Conservation (phyloP, 1,140 invertebrate genomes). For the Drosophila sturtevanti region DNA sequence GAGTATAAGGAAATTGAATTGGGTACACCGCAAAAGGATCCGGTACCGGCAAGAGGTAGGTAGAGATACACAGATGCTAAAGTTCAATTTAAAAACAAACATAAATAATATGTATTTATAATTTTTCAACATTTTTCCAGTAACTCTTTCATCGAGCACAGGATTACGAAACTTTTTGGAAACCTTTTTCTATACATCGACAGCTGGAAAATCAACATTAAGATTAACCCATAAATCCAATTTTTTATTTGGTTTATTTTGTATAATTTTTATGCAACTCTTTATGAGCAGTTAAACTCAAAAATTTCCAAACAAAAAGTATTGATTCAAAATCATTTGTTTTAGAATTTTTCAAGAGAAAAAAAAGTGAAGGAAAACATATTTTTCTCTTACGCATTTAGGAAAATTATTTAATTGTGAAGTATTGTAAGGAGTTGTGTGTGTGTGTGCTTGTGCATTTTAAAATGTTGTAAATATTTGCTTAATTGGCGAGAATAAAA, state of each 20-base stretch:
- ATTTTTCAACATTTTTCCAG: constrained; percentile 59
- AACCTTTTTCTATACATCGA: constrained; percentile 62
- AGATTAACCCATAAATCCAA: neutral
- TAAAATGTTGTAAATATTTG: constrained; percentile 69
- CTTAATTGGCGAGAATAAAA: constrained; percentile 62
- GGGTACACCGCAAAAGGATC: constrained; percentile 84
- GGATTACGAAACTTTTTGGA: constrained; percentile 64
- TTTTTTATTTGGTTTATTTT: neutral
- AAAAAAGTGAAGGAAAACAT: neutral
- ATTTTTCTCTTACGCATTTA: neutral
- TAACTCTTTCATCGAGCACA: constrained; percentile 68
- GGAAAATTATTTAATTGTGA: neutral
- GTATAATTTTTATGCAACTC: neutral
- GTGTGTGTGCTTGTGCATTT: neutral
- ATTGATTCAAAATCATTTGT: constrained; percentile 3
- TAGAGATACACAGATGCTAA: constrained; percentile 37
- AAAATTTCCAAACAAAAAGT: neutral
- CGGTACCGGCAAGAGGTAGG: constrained; percentile 85
- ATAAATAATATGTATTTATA: constrained; percentile 18
- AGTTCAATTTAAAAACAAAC: constrained; percentile 20
- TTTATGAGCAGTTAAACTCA: neutral
- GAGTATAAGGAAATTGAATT: constrained; percentile 84
- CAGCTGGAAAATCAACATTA: constrained; percentile 12
- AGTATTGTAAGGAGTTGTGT: neutral
- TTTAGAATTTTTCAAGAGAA: neutral